Evolutionary conservation across 1,140 invertebrate species (phyloP).

Genomic region (Drosophila carrolli): DNA sequence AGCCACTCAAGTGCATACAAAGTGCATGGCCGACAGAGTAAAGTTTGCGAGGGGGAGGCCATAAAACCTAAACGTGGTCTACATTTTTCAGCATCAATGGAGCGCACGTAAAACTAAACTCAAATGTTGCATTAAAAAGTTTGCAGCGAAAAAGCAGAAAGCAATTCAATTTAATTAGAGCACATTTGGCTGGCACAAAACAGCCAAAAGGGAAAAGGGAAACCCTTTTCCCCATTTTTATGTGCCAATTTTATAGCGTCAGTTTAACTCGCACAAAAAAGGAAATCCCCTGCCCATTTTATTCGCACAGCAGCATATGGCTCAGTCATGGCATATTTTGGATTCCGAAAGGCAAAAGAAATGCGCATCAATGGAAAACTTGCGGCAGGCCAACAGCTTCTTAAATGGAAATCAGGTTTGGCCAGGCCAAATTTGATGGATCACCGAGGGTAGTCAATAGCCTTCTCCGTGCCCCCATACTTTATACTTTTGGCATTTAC

Average conservation of each 20-base stretch:
- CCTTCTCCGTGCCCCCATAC: neutral
- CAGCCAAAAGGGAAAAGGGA: conserved; percentile 6
- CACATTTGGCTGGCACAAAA: conserved; percentile 57
- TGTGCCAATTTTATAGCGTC: conserved; percentile 63
- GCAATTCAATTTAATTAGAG: conserved; percentile 79
- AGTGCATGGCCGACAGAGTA: conserved; percentile 45
- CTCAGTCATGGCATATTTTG: conserved; percentile 37
- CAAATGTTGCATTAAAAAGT: conserved; percentile 78
- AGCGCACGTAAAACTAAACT: conserved; percentile 73
- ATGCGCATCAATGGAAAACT: conserved; percentile 56
- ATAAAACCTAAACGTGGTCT: conserved; percentile 73
- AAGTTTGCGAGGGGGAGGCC: conserved; percentile 19
- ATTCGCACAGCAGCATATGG: conserved; percentile 45
- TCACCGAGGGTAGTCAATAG: conserved; percentile 54
- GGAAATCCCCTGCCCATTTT: neutral
- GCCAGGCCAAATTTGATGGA: conserved; percentile 68
- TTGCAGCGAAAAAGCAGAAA: conserved; percentile 52
- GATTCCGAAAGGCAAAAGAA: conserved; percentile 21
- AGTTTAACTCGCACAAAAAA: conserved; percentile 34
- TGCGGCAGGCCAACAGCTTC: conserved; percentile 37
- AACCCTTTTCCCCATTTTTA: conserved; percentile 57
- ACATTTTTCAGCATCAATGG: conserved; percentile 67
- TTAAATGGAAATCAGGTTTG: conserved; percentile 69
- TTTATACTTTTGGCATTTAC: conserved; percentile 1
- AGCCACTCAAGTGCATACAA: conserved; percentile 49